These are phyloP conservation scores for Callorhinus ursinus DNA, from an alignment of 2,113 vertebrate genomes.

Conservation along the genomic window DNA sequence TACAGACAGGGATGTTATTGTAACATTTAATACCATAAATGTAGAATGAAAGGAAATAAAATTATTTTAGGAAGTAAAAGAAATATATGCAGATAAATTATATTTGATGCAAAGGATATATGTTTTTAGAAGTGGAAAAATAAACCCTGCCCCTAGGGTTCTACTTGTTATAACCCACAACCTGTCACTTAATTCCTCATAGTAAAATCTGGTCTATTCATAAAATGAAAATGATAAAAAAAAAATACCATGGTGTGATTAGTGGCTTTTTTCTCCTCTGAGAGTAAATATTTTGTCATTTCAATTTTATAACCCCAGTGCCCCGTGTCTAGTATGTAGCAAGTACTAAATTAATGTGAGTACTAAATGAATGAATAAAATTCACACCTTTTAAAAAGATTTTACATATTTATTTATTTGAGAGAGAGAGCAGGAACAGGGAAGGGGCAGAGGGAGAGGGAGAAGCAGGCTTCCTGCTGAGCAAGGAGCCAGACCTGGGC, in stretches of 20 bases:
- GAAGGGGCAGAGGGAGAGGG: background rate
- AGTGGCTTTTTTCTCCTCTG: background rate
- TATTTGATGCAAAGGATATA: background rate
- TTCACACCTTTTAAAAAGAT: background rate
- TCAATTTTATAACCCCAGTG: background rate
- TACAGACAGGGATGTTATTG: background rate
- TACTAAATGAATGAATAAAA: background rate
- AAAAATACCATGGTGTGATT: background rate
- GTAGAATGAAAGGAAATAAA: conserved; percentile 11
- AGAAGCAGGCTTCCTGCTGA: background rate
- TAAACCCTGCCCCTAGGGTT: background rate
- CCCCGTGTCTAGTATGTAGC: background rate
- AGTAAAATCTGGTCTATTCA: background rate
- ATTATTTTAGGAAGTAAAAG: background rate
- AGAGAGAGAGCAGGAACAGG: background rate
- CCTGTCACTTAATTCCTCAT: background rate
- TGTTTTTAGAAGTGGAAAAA: conserved; percentile 16
- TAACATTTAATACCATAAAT: background rate
- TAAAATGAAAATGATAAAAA: background rate
- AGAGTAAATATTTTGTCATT: conserved; percentile 22
- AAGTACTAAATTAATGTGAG: background rate
- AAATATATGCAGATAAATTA: background rate
- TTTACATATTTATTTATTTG: background rate
- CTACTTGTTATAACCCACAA: background rate
- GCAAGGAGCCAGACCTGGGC: no score